Conservation (phyloP, 2,113 vertebrate genomes). For the Pelusios castaneus region DNA sequence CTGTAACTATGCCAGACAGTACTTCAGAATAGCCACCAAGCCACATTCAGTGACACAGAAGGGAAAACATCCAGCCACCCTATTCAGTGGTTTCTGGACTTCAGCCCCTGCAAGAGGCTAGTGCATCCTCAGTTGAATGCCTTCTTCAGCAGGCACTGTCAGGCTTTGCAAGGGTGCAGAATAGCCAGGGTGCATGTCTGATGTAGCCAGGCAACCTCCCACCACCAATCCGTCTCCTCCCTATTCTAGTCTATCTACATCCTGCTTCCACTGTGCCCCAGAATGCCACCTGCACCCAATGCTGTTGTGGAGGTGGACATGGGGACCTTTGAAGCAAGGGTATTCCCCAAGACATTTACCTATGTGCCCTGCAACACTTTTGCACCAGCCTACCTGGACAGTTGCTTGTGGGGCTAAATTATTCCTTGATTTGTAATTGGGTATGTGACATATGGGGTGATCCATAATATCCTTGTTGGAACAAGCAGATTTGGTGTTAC, state of each 20-base stretch:
- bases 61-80: fast-evolving
- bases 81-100: not conserved
- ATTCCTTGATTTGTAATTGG: not conserved
- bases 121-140: not conserved
- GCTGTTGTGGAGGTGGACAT: not conserved
- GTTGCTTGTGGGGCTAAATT: not conserved
- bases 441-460: not conserved
- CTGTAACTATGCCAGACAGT: too few species aligned
- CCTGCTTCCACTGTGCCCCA: fast-evolving
- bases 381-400: not conserved
- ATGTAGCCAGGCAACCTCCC: not conserved
- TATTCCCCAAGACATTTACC: fast-evolving
- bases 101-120: not conserved
- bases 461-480: too few species aligned
- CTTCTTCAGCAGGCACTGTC: not conserved
- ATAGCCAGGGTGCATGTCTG: not conserved
- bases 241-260: fast-evolving
- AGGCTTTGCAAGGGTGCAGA: fast-evolving
- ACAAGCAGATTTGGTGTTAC: not conserved
- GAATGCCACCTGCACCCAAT: not conserved
- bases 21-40: not conserved
- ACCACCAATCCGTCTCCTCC: fast-evolving
- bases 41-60: not conserved
- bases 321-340: not conserved
- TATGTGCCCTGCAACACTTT: fast-evolving